These are phyloP conservation scores for Globia sparganii DNA, from an alignment of 2,888 invertebrate genomes.

Conservation along the genomic window DNA sequence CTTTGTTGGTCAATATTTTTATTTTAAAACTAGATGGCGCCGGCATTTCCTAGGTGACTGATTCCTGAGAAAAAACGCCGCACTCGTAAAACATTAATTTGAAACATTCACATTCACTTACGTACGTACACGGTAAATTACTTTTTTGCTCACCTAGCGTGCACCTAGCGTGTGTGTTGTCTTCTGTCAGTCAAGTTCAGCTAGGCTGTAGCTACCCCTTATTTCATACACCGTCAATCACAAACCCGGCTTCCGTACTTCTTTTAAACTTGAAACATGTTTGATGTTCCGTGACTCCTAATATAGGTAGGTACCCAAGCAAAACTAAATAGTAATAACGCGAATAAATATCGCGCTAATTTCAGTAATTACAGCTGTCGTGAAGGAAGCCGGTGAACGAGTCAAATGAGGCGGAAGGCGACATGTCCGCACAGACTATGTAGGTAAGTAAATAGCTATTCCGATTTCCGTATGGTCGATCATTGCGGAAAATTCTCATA, in stretches of 20 bases:
- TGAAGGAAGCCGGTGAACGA: neutral
- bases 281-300: slow-evolving; percentile 7
- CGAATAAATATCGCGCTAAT: slow-evolving; percentile 20
- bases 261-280: neutral
- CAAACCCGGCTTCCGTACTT: slow-evolving; percentile 6
- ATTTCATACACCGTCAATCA: slow-evolving; percentile 16
- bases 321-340: slow-evolving; percentile 2
- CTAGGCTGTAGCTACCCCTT: neutral
- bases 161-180: neutral
- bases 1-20: no score
- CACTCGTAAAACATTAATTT: neutral
- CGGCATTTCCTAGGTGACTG: no score
- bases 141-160: neutral
- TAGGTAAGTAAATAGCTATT: slow-evolving; percentile 3
- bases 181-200: slow-evolving; percentile 12
- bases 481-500: neutral
- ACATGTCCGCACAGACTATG: neutral
- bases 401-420: slow-evolving; percentile 32
- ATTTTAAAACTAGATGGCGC: no score
- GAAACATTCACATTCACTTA: neutral
- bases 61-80: no score
- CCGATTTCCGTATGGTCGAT: neutral
- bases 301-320: neutral
- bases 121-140: neutral
- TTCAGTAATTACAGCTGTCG: slow-evolving; percentile 14